Conservation (phyloP, 2,797 vertebrate genomes). For the Selene dorsalis region DNA sequence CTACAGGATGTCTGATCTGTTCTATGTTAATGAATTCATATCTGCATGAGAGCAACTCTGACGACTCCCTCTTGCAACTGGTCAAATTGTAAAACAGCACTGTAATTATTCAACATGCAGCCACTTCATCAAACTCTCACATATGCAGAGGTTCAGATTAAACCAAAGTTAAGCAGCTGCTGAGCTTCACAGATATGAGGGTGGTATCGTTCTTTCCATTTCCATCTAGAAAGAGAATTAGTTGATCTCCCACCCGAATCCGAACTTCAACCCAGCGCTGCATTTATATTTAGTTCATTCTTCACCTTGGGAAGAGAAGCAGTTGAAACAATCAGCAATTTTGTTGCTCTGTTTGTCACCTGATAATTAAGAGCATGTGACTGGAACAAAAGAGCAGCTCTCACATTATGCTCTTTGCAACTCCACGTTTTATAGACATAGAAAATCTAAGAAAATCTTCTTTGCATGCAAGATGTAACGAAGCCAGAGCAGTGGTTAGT, state of each 20-base stretch:
- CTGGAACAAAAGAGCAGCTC: not conserved
- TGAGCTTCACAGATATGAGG: not conserved
- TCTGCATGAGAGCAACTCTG: not conserved
- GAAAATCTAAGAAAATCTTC: not conserved
- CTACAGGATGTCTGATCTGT: not conserved
- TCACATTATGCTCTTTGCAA: not conserved
- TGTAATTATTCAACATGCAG: not conserved
- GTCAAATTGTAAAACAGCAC: not conserved
- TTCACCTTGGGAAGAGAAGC: not conserved
- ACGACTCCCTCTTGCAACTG: not conserved
- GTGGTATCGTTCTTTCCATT: not conserved
- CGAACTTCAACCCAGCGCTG: not conserved
- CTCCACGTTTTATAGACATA: not conserved
- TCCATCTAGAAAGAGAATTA: not conserved
- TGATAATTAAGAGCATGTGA: not conserved
- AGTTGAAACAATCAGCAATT: not conserved
- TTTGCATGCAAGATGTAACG: not conserved
- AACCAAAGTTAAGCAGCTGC: not conserved
- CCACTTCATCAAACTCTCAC: slow-evolving; percentile 5
- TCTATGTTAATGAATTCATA: slow-evolving; percentile 13
- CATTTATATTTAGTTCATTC: not conserved
- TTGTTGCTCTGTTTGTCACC: not conserved
- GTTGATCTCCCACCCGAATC: not conserved
- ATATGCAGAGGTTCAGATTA: not conserved
- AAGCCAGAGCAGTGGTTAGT: not conserved